Evolutionary conservation across 37 sponge, comb jelly and placozoan species (phyloP).

Genomic region (Petrosia ficiformis): DNA sequence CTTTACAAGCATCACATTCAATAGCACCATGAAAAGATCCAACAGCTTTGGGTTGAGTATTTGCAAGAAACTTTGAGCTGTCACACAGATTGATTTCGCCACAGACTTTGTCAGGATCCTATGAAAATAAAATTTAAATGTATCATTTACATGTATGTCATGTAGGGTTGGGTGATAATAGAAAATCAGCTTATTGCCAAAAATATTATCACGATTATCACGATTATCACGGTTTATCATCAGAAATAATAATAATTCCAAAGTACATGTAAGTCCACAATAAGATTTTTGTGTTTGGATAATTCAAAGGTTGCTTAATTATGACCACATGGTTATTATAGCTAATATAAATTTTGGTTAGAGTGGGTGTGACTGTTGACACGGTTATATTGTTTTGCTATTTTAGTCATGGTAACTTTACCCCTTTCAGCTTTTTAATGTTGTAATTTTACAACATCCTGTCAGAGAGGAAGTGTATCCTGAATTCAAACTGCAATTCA

Average conservation of each 20-base stretch:
- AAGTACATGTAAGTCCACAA: background rate
- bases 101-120: slow-evolving; percentile 7
- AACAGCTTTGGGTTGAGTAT: background rate
- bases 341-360: too few relatives aligned
- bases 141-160: background rate
- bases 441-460: too few relatives aligned
- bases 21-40: background rate
- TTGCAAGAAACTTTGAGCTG: background rate
- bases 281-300: too few relatives aligned
- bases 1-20: slow-evolving; percentile 12
- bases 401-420: too few relatives aligned
- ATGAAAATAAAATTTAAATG: background rate
- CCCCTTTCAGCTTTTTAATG: too few relatives aligned
- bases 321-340: too few relatives aligned
- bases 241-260: background rate
- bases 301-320: too few relatives aligned
- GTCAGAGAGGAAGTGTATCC: too few relatives aligned
- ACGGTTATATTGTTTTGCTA: too few relatives aligned
- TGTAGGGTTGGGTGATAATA: background rate
- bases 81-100: background rate
- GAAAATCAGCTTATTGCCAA: background rate
- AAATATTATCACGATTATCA: background rate
- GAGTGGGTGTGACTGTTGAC: too few relatives aligned
- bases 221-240: background rate
- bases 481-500: too few relatives aligned